Conservation (phyloP, 1,140 invertebrate species). For the Phortica variegata region DNA sequence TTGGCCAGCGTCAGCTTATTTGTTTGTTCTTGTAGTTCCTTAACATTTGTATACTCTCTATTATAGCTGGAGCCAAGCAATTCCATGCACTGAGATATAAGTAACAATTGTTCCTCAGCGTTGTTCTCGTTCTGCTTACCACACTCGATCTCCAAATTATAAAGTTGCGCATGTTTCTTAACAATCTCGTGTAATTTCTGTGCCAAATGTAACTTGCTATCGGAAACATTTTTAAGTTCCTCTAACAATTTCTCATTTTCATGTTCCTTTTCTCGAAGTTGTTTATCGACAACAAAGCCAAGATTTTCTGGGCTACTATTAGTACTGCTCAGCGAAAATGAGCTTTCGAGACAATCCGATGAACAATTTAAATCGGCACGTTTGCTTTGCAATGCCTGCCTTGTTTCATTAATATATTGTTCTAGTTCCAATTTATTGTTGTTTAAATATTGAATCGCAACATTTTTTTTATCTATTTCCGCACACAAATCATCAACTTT, state of each 20-base stretch:
- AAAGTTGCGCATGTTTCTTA: slow-evolving; percentile 8
- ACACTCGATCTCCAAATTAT: slow-evolving; percentile 6
- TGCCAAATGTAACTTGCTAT: slow-evolving; percentile 8
- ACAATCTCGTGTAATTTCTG: slow-evolving; percentile 10
- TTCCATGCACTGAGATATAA: not conserved
- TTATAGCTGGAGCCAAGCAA: not conserved
- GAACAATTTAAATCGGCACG: slow-evolving; percentile 33
- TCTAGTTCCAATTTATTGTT: slow-evolving; percentile 36
- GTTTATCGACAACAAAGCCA: slow-evolving; percentile 44
- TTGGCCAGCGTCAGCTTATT: not conserved
- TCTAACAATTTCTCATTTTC: slow-evolving; percentile 35
- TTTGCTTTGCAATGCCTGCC: slow-evolving; percentile 25
- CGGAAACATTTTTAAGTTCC: slow-evolving; percentile 9
- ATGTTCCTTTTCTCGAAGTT: slow-evolving; percentile 44
- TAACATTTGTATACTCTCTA: not conserved
- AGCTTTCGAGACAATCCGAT: slow-evolving; percentile 31
- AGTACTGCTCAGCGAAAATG: slow-evolving; percentile 22
- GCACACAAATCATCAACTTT: slow-evolving; percentile 6
- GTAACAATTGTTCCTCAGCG: not conserved
- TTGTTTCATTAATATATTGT: slow-evolving; percentile 34
- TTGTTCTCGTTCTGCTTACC: not conserved
- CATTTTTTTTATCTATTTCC: slow-evolving; percentile 9
- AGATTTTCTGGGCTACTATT: slow-evolving; percentile 41
- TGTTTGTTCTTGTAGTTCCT: slow-evolving; percentile 4
- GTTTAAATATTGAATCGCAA: slow-evolving; percentile 16